Evolutionary conservation across 2,797 vertebrate species (phyloP), one percentile per base, ranked within the genome.

Genomic region (Gastrophryne carolinensis): DNA sequence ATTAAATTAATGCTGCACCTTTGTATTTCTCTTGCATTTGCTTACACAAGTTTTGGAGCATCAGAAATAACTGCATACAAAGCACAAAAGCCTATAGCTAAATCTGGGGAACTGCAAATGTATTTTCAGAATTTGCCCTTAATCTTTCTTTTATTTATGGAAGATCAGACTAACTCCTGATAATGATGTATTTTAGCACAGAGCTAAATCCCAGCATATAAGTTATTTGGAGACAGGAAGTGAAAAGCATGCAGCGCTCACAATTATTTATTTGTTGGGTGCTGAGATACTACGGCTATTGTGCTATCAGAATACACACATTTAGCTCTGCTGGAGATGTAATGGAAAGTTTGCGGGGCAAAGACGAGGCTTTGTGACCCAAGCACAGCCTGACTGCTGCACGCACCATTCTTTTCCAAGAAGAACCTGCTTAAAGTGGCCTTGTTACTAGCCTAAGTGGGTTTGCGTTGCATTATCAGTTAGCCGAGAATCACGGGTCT

Each of bases 391-490:
- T 19, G 26, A 58, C n/a, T 58, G 11, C 34, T 27, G 10, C 53
- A 24, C 24, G 50, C 17, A 34, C 37, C 37, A 58, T 17, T 12
- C 6, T 32, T 44, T 54, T 77, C 56, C 65, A 61, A 77, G 75
- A 35, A 35, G 49, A 80, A 75, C 63, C 68, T 80, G 80, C 77
- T 79, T 7, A 29, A 66, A 67, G 58, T 49, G 4, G 73, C 47
- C 62, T 54, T 1, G 1, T 69, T 53, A 47, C 44, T 63, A 72
- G 78, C 19, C 63, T 37, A 26, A 39, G 29, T 58, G 11, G 63
- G 49, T 57, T 54, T 57, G 27, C n/a, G 58, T 52, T 2, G 77
- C 39, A 24, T 61, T 71, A 71, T 27, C 34, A 67, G 52, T 75
- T 0, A 1, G 30, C 44, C 54, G 58, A 75, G 30, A 62, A 61